Conservation (phyloP, 2,888 invertebrate species). For the Cosmopolites sordidus region DNA sequence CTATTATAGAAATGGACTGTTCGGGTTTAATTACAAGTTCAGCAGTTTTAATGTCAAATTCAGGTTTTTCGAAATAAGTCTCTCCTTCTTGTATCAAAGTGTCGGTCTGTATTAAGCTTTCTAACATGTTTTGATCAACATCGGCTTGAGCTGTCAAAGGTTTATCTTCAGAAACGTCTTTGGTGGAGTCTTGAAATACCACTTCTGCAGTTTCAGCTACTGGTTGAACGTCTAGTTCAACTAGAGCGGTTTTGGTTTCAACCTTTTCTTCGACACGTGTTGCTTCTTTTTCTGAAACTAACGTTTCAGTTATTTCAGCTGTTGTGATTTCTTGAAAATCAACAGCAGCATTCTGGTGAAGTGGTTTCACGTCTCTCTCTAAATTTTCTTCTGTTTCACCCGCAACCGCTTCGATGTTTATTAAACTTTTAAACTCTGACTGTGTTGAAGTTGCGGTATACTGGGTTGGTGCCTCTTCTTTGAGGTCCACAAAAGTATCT, state of each 20-base stretch:
- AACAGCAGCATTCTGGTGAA: slow-evolving; percentile 47
- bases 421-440: slow-evolving; percentile 53
- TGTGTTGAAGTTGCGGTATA: slow-evolving; percentile 54
- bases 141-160: slow-evolving; percentile 46
- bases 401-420: slow-evolving; percentile 52
- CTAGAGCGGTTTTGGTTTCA: slow-evolving; percentile 43
- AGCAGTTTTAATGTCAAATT: slow-evolving; percentile 46
- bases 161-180: slow-evolving; percentile 35
- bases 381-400: slow-evolving; percentile 57
- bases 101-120: slow-evolving; percentile 48
- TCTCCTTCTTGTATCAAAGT: slow-evolving; percentile 46
- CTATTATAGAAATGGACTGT: slow-evolving; percentile 49
- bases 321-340: slow-evolving; percentile 49
- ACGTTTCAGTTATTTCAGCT: slow-evolving; percentile 49
- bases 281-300: slow-evolving; percentile 52
- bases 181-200: slow-evolving; percentile 40
- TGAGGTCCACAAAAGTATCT: slow-evolving; percentile 52
- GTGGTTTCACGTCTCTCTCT: slow-evolving; percentile 48
- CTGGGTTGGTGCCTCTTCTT: slow-evolving; percentile 44
- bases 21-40: slow-evolving; percentile 47
- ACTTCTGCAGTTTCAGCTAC: slow-evolving; percentile 50
- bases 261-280: slow-evolving; percentile 37
- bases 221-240: slow-evolving; percentile 43
- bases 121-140: slow-evolving; percentile 49
- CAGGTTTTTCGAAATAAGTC: slow-evolving; percentile 44